Percentiles rank a stretch among this genome's conserved stretches.
Conservation (phyloP, 2,113 vertebrate species). For the Xenopus borealis region DNA sequence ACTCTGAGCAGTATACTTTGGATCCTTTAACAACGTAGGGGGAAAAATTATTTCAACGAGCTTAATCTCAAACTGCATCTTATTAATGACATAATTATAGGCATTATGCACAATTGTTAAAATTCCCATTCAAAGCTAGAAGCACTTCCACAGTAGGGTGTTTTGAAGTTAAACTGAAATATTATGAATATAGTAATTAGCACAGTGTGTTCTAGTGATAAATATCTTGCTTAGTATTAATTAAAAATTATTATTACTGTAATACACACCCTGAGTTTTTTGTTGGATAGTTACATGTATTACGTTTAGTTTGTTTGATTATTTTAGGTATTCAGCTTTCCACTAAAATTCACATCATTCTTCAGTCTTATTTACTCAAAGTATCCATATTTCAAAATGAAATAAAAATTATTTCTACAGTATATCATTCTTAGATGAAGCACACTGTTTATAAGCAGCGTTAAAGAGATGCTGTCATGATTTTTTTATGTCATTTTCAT, state of each 20-base stretch:
- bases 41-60: neutral
- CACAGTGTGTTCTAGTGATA: constrained; percentile 58
- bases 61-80: constrained; percentile 37
- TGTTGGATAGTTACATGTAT: too few relatives aligned
- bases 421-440: too few relatives aligned
- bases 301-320: too few relatives aligned
- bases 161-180: constrained; percentile 54
- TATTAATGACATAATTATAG: constrained; percentile 53
- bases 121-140: constrained; percentile 32
- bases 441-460: too few relatives aligned
- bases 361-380: too few relatives aligned
- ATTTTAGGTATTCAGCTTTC: too few relatives aligned
- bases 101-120: constrained; percentile 59
- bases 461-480: too few relatives aligned
- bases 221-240: constrained; percentile 58
- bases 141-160: constrained; percentile 47
- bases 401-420: too few relatives aligned
- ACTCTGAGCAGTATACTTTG: neutral
- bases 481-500: too few relatives aligned
- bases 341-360: too few relatives aligned
- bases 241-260: constrained; percentile 38
- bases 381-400: too few relatives aligned
- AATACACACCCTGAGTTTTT: neutral
- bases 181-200: constrained; percentile 57
- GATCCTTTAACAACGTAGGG: constrained; percentile 11